phyloP scores from a whole-genome alignment of 2,888 invertebrate species.

The Mallateleia sp. region DNA sequence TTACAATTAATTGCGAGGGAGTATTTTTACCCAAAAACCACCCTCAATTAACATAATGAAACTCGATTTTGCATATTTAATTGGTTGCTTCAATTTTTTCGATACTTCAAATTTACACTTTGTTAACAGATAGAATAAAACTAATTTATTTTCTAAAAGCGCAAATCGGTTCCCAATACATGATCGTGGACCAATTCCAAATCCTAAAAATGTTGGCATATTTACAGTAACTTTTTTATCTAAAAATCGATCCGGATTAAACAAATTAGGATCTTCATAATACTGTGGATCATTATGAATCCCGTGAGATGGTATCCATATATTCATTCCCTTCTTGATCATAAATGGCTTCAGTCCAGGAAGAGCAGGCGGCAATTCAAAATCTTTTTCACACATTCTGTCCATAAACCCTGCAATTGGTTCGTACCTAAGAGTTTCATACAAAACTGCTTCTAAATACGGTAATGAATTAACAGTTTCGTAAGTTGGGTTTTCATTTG shows the following conservation, averaged over 20 bases:
- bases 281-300: slow-evolving; percentile 89
- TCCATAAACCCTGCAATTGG: slow-evolving; percentile 89
- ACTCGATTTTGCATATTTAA: slow-evolving; percentile 78
- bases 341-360: slow-evolving; percentile 77
- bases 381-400: slow-evolving; percentile 90
- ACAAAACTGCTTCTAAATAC: slow-evolving; percentile 89
- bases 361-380: slow-evolving; percentile 85
- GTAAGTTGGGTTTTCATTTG: slow-evolving; percentile 87
- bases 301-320: slow-evolving; percentile 87
- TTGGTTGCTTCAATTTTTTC: slow-evolving; percentile 88
- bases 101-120: slow-evolving; percentile 83
- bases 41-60: slow-evolving; percentile 29
- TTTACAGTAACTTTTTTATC: slow-evolving; percentile 81
- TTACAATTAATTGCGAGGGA: neutral
- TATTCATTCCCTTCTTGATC: slow-evolving; percentile 83
- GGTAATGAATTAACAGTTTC: slow-evolving; percentile 89
- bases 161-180: slow-evolving; percentile 86
- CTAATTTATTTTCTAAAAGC: slow-evolving; percentile 76
- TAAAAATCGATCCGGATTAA: slow-evolving; percentile 90
- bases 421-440: slow-evolving; percentile 13
- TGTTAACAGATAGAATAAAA: slow-evolving; percentile 79
- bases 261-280: slow-evolving; percentile 89
- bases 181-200: slow-evolving; percentile 87
- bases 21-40: slow-evolving; percentile 82
- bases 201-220: slow-evolving; percentile 85